Conservation (phyloP, 2,113 vertebrate genomes). For the Ictalurus punctatus region DNA sequence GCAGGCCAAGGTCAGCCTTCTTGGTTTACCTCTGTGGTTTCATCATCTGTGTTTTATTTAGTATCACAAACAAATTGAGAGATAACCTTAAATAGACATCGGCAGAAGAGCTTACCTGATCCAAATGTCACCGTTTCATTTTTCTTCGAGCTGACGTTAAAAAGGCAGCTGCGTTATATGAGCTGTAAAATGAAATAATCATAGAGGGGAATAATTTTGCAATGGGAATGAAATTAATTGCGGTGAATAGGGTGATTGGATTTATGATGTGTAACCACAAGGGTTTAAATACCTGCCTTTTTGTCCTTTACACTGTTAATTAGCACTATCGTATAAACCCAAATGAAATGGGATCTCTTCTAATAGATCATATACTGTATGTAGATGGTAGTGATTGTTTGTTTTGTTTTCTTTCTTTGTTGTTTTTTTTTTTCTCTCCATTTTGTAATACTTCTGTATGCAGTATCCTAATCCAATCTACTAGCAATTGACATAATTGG, state of each 20-base stretch:
- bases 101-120: slow-evolving; percentile 39
- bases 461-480: slow-evolving; percentile 39
- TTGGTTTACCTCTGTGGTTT: slow-evolving; percentile 60
- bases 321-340: slow-evolving; percentile 9
- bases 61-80: slow-evolving; percentile 57
- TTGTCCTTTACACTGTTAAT: slow-evolving; percentile 36
- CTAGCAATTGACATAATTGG: slow-evolving; percentile 46
- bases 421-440: slow-evolving; percentile 1
- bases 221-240: slow-evolving; percentile 44
- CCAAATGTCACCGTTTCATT: slow-evolving; percentile 47
- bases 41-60: slow-evolving; percentile 64
- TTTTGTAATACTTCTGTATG: slow-evolving; percentile 7
- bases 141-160: slow-evolving; percentile 12
- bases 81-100: slow-evolving; percentile 56
- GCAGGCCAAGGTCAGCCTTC: slow-evolving; percentile 60
- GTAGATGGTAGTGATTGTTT: background rate
- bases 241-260: slow-evolving; percentile 22
- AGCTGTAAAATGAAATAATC: slow-evolving; percentile 51
- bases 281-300: slow-evolving; percentile 36
- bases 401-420: background rate
- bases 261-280: slow-evolving; percentile 34
- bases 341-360: background rate
- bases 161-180: slow-evolving; percentile 21
- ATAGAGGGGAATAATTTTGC: slow-evolving; percentile 38
- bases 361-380: background rate